A percentile compares a stretch with the other conserved stretches of the same genome.
Conservation (phyloP, 2,888 invertebrate genomes). For the Lasioglossum zephyrum region DNA sequence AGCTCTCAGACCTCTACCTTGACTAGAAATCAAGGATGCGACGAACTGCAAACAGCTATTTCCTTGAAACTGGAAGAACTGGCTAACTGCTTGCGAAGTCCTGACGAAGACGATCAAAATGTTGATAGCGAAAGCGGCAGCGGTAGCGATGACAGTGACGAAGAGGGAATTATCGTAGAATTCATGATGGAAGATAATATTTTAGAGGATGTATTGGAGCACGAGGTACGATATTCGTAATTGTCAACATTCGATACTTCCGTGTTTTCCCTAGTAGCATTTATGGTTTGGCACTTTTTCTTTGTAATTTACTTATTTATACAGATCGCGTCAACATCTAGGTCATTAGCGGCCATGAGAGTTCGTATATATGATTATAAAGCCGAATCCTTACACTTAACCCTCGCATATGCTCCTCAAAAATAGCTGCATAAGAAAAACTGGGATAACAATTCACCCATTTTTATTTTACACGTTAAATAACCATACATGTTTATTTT, state of each 20-base stretch:
- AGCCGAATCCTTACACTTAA: no score
- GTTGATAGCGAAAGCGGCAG: constrained; percentile 79
- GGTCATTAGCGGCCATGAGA: no score
- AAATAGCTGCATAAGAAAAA: no score
- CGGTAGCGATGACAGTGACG: constrained; percentile 82
- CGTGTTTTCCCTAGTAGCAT: no score
- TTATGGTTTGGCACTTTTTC: no score
- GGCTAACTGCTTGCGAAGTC: constrained; percentile 84
- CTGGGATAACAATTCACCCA: no score
- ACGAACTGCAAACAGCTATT: constrained; percentile 85
- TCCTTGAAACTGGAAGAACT: constrained; percentile 86
- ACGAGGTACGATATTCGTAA: constrained; percentile 73
- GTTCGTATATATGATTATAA: no score
- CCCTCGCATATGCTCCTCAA: no score
- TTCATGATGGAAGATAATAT: constrained; percentile 81
- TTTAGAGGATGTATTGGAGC: constrained; percentile 82
- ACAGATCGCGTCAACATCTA: no score
- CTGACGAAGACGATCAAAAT: constrained; percentile 84
- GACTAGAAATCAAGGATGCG: constrained; percentile 91
- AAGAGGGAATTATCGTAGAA: constrained; percentile 83
- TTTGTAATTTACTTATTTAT: no score
- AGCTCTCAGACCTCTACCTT: constrained; percentile 98
- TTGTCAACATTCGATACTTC: no score
- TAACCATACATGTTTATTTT: neutral
- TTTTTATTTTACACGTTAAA: no score